Evolutionary conservation across 1,140 invertebrate genomes (phyloP).

Genomic region (Zophobas atratus): DNA sequence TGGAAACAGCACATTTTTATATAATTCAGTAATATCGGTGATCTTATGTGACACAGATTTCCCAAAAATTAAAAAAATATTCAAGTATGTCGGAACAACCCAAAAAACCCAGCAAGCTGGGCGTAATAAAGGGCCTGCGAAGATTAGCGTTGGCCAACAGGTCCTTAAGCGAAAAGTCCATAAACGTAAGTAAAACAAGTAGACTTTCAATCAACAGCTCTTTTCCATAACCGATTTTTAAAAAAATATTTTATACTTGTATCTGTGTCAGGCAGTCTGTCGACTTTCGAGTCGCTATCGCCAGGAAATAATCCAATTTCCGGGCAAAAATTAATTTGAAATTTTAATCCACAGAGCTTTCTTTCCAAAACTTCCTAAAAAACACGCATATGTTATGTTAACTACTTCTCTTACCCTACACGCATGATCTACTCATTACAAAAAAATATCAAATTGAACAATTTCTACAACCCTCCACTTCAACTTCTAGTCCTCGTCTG

Average conservation of each 20-base stretch:
- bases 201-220: not conserved
- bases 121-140: slow-evolving; percentile 62
- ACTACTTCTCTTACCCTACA: too few relatives aligned
- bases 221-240: not conserved
- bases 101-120: slow-evolving; percentile 59
- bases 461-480: slow-evolving; percentile 27
- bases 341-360: too few relatives aligned
- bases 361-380: too few relatives aligned
- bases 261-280: too few relatives aligned
- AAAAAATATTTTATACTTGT: not conserved
- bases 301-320: too few relatives aligned
- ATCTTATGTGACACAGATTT: not conserved
- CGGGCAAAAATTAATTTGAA: too few relatives aligned
- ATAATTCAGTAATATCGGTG: not conserved
- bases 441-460: not conserved
- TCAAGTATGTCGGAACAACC: slow-evolving; percentile 41
- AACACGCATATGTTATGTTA: too few relatives aligned
- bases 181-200: slow-evolving; percentile 61
- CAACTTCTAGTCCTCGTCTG: too few relatives aligned
- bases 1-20: slow-evolving; percentile 28
- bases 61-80: not conserved
- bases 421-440: too few relatives aligned
- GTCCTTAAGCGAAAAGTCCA: slow-evolving; percentile 63
- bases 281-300: too few relatives aligned
- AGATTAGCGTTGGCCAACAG: slow-evolving; percentile 63